phyloP scores from a whole-genome alignment of 2,797 vertebrate species.

The Liparis tanakae region DNA sequence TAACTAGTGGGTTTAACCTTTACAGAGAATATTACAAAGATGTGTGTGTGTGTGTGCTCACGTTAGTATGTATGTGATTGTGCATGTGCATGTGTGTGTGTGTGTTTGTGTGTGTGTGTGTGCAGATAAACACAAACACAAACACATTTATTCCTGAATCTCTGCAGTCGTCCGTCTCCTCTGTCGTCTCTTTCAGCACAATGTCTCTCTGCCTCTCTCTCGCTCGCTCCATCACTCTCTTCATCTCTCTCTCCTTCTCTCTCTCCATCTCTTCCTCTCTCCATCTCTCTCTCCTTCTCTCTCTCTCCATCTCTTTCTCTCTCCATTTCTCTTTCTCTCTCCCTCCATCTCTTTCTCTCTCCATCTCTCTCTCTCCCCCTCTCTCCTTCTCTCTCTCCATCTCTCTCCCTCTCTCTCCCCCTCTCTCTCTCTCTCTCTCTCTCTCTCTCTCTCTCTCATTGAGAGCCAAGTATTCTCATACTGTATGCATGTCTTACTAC shows the following conservation, averaged over 20 bases:
- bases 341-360: no score
- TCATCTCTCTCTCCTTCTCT: conserved; percentile 26
- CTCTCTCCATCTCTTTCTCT: conserved; percentile 7
- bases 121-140: conserved; percentile 5
- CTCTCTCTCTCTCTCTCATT: no score
- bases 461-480: neutral
- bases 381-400: neutral
- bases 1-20: no score
- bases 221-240: neutral
- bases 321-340: no score
- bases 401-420: no score
- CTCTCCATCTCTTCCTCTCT: no score
- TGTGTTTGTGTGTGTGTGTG: neutral
- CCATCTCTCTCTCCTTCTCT: no score
- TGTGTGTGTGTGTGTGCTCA: neutral
- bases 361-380: no score
- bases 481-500: neutral
- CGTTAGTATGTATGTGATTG: no score
- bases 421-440: no score
- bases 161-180: neutral
- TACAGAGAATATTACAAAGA: no score
- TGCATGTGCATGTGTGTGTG: neutral
- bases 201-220: conserved; percentile 19
- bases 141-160: neutral
- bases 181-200: conserved; percentile 6